phyloP scores from a whole-genome alignment of 2,797 vertebrate genomes.

The Syngnathus acus region DNA sequence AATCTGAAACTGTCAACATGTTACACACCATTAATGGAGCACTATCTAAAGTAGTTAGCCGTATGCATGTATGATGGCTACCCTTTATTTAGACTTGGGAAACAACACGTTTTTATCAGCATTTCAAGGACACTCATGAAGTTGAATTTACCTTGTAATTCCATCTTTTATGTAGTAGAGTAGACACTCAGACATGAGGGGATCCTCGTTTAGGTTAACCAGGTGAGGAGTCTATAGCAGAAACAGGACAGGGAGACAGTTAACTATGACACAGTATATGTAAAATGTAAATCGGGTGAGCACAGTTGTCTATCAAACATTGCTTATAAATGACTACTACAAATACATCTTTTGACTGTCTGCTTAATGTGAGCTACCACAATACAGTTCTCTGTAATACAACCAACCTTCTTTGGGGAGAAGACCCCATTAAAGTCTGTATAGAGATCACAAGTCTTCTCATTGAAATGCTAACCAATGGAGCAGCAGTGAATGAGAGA shows the following conservation, averaged over 20 bases:
- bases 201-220: conserved; percentile 98
- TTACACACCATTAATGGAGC: background rate
- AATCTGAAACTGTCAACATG: background rate
- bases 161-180: conserved; percentile 99
- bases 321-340: background rate
- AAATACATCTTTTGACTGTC: conserved; percentile 6
- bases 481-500: conserved; percentile 47
- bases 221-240: conserved; percentile 89
- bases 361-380: conserved; percentile 19
- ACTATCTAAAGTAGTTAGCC: background rate
- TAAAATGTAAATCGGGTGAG: background rate
- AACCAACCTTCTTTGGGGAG: conserved; percentile 92
- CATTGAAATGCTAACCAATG: conserved; percentile 74
- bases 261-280: conserved; percentile 3
- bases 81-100: background rate
- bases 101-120: background rate
- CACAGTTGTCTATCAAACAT: background rate
- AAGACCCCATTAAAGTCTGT: conserved; percentile 87
- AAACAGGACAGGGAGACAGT: conserved; percentile 15
- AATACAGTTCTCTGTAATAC: conserved; percentile 34
- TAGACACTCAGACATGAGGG: conserved; percentile 98
- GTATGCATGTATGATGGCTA: background rate
- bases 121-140: conserved; percentile 14
- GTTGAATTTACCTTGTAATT: conserved; percentile 82
- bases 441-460: conserved; percentile 86